Evolutionary conservation across 1,140 invertebrate species (phyloP), one percentile per base, ranked within the genome.

Genomic region (Drosophila kurseongensis): DNA sequence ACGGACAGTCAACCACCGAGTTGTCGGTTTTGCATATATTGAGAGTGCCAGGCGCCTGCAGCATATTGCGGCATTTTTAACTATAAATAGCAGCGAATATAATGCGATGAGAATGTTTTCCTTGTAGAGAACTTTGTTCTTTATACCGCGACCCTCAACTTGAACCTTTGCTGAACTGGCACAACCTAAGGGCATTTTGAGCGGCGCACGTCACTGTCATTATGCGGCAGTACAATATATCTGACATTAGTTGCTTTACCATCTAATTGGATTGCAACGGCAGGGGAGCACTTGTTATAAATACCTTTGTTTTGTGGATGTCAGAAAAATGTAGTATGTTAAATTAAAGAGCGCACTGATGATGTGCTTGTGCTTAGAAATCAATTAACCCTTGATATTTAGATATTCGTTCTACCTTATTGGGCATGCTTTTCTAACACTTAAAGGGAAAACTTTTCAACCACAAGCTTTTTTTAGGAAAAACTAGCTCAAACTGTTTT

Each of bases 91-190:
- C 47, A 12, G 57, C 35, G 10, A 65, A 47, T 16, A 50, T 18
- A 71, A 69, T 16, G 51, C 51, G 18, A 38, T 71, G 67, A 29
- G 35, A 42, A 58, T 47, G 12, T 48, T 41, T 56, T 67, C 27
- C 50, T 67, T 59, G 59, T 50, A 47, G 66, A 68, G 63, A 47
- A 57, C 48, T 48, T 38, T 27, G 35, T 41, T 65, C 55, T 50
- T 42, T 38, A 42, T 36, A 12, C 14, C 18, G 38, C 62, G 75
- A 79, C 83, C 84, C 80, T 83, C 71, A 86, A 88, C 82, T 86
- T 86, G 79, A 88, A 88, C 82, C 67, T 75, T 68, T 40, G 48
- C 54, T 23, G 56, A 41, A 13, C 44, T 55, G 62, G 18, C 77
- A 58, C 69, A 80, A 62, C 44, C 51, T 35, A 35, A 41, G 35